Percentiles rank a stretch among this genome's conserved stretches.
Evolutionary conservation across 2,113 vertebrate species (phyloP).

Genomic region (Perognathus longimembris): DNA sequence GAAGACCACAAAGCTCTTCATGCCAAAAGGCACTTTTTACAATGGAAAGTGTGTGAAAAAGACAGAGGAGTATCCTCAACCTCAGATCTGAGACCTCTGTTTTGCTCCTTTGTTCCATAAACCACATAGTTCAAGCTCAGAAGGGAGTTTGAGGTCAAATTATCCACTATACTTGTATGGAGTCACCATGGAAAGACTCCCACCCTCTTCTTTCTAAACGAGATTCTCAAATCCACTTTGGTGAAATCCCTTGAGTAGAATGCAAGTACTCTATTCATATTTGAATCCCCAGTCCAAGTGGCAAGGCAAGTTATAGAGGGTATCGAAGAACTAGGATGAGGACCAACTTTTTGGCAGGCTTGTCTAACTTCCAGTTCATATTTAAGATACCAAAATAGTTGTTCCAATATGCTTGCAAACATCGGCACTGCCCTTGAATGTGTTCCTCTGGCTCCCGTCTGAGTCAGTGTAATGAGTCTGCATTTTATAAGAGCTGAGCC

Average conservation of each 20-base stretch:
- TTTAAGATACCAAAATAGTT: slow-evolving; percentile 61
- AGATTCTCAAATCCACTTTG: not conserved
- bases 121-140: not conserved
- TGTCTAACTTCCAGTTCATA: slow-evolving; percentile 48
- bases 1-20: not conserved
- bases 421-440: slow-evolving; percentile 58
- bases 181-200: not conserved
- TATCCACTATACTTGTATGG: not conserved
- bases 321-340: not conserved
- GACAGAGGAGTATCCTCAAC: not conserved
- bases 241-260: not conserved
- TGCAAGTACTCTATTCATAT: not conserved
- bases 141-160: not conserved
- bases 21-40: not conserved
- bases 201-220: not conserved
- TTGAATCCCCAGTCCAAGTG: not conserved
- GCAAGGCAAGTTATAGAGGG: not conserved
- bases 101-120: not conserved
- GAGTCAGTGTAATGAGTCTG: slow-evolving; percentile 79
- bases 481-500: slow-evolving; percentile 78
- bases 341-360: not conserved
- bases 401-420: slow-evolving; percentile 49
- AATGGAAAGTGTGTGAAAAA: not conserved
- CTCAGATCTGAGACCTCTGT: not conserved
- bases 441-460: slow-evolving; percentile 51